Base-by-base conservation (phyloP, 2,113 vertebrate species). In the Megaleporinus macrocephalus region DNA sequence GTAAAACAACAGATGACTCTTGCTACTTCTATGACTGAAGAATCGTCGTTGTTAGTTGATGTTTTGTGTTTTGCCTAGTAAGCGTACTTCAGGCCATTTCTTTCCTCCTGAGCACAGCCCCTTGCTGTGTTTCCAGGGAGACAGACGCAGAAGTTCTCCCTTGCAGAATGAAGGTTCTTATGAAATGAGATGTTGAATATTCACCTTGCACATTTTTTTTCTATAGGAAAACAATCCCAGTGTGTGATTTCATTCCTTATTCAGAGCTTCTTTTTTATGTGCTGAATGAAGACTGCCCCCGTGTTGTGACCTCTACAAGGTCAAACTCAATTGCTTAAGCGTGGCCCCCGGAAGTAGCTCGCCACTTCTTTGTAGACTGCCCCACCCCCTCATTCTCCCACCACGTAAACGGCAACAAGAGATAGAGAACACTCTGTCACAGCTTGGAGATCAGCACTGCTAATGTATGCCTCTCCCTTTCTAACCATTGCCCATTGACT, bases 271-370 rank as follows among this genome's bases (percentile, higher is more conserved):
- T 47, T 62, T 73, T 74, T 69, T 49, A 80, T 53, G 61, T 63
- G 13, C 36, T 24, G 20, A 69, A 10, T n/a, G 49, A 83, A 36
- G 53, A 65, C 79, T 62, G 62, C 36, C 59, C 27, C 29, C 29
- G 44, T 73, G 61, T 69, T 81, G 53, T 78, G 69, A 57, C 47
- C 69, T 84, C 65, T 74, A 53, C 69, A 86, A 82, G 75, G 85
- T 79, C 63, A 78, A 70, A 81, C 41, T 69, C 30, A 33, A 65
- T 77, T 78, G 68, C 70, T 74, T 72, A 79, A 79, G 71, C 27
- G 63, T 74, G 68, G 73, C 13, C 62, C 53, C 63, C 5, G 26
- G 24, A 76, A 78, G 81, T 18, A 59, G 18, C 78, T 76, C 7
- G 3, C 11, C 24, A 62, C 65, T 77, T 76, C 72, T 70, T 11